Percentiles rank a stretch among this genome's conserved stretches.
These are phyloP conservation scores for Plagiodera versicolora DNA, from an alignment of 2,888 invertebrate genomes.

Conservation along the genomic window DNA sequence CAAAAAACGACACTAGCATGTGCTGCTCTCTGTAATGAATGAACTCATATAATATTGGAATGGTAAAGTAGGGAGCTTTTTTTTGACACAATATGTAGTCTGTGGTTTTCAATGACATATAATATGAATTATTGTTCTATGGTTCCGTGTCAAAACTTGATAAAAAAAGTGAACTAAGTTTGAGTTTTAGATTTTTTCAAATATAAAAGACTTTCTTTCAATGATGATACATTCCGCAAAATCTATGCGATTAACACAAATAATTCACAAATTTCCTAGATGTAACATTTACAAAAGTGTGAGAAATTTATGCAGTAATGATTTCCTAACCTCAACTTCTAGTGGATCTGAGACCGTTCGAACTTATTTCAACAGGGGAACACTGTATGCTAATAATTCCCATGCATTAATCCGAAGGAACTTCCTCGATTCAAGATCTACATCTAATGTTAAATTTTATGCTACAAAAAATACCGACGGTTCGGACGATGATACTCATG, in stretches of 20 bases:
- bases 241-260: neutral
- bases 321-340: slow-evolving; percentile 14
- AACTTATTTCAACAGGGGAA: neutral
- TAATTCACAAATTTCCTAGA: neutral
- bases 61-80: no score
- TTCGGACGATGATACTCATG: slow-evolving; percentile 38
- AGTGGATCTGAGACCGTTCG: slow-evolving; percentile 2
- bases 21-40: slow-evolving; percentile 41
- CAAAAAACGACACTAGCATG: slow-evolving; percentile 48
- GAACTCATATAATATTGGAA: slow-evolving; percentile 34
- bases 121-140: no score
- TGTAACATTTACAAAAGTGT: neutral
- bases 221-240: neutral
- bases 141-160: no score
- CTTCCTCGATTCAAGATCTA: slow-evolving; percentile 9
- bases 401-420: slow-evolving; percentile 11
- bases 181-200: no score
- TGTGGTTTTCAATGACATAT: no score
- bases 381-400: neutral
- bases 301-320: neutral
- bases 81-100: no score
- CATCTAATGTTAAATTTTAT: slow-evolving; percentile 30
- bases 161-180: no score
- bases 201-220: no score
- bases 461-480: slow-evolving; percentile 36